A percentile compares a stretch with the other conserved stretches of the same genome.
Evolutionary conservation across 2,888 invertebrate genomes (phyloP).

Genomic region (Limnephilus auricula): DNA sequence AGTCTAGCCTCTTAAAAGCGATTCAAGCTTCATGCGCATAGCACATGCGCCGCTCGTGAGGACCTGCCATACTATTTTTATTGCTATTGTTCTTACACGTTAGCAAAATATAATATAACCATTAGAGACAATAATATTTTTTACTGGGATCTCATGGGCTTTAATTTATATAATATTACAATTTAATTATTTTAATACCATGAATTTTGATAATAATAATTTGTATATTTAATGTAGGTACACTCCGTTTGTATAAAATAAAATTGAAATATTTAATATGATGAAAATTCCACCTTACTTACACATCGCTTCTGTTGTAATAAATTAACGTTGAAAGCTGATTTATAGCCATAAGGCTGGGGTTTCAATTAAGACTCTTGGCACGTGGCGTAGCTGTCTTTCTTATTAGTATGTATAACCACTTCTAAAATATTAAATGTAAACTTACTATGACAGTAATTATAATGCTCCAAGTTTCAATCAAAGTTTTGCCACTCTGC

Average conservation of each 20-base stretch:
- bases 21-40: no score
- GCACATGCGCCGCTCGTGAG: no score
- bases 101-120: no score
- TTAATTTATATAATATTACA: no score
- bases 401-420: not conserved
- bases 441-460: not conserved
- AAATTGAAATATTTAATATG: not conserved
- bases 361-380: not conserved
- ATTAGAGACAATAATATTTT: no score
- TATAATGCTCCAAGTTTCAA: not conserved
- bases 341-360: slow-evolving; percentile 2
- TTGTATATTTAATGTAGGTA: not conserved
- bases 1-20: no score
- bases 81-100: no score
- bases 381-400: not conserved
- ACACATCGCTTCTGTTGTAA: not conserved
- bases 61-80: no score
- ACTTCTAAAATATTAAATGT: not conserved
- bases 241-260: not conserved
- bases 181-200: no score
- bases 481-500: not conserved
- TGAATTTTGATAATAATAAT: no score
- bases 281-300: not conserved
- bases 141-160: no score
- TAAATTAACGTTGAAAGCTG: not conserved